A percentile compares a stretch with the other conserved stretches of the same genome.
These are phyloP conservation scores for Synanthedon andrenaeformis DNA, from an alignment of 2,888 invertebrate species.

Conservation along the genomic window DNA sequence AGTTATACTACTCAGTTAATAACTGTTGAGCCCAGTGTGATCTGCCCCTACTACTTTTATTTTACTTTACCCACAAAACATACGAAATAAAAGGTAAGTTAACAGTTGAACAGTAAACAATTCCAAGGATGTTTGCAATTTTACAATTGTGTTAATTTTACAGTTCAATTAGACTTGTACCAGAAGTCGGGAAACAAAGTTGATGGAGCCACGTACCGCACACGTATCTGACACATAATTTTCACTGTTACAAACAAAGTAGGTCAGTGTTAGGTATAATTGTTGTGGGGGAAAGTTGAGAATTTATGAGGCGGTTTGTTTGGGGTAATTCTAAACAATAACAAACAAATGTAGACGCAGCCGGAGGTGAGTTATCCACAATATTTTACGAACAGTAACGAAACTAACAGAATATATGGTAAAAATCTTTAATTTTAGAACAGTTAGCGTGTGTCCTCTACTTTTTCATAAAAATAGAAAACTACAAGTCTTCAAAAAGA, in stretches of 20 bases:
- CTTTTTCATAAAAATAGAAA: too few relatives aligned
- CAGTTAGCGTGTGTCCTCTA: too few relatives aligned
- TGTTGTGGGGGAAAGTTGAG: conserved; percentile 40
- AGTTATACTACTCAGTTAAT: too few relatives aligned
- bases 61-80: too few relatives aligned
- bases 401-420: too few relatives aligned
- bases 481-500: too few relatives aligned
- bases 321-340: conserved; percentile 55
- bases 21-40: too few relatives aligned
- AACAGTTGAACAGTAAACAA: background rate
- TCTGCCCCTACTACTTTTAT: too few relatives aligned
- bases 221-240: conserved; percentile 27
- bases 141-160: background rate
- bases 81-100: too few relatives aligned
- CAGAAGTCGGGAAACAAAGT: conserved; percentile 8
- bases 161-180: background rate
- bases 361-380: conserved; percentile 11
- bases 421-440: too few relatives aligned
- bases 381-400: too few relatives aligned
- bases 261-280: conserved; percentile 30
- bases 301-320: conserved; percentile 49
- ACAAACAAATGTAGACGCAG: conserved; percentile 40
- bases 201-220: conserved; percentile 12
- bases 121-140: background rate
- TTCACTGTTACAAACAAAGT: conserved; percentile 21